Evolutionary conservation across 2,113 vertebrate species (phyloP).

Genomic region (Taurulus bubalis): DNA sequence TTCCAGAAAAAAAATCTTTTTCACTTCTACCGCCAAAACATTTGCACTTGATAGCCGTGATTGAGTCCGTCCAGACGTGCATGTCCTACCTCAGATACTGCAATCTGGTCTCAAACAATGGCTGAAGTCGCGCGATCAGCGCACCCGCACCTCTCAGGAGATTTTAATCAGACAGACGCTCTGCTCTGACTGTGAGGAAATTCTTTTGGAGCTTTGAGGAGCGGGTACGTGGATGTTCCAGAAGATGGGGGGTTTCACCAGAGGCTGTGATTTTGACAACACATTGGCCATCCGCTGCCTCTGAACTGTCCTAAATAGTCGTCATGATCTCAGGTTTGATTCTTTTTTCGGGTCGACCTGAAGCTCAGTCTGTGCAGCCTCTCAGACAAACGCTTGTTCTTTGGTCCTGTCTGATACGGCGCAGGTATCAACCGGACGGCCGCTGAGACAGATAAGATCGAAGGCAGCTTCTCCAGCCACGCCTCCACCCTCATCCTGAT

Average conservation of each 20-base stretch:
- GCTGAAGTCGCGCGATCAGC: neutral
- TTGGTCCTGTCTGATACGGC: neutral
- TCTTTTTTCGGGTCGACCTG: neutral
- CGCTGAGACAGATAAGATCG: conserved; percentile 41
- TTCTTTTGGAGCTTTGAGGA: neutral
- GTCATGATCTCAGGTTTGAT: neutral
- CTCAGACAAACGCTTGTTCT: neutral
- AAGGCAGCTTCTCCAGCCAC: neutral
- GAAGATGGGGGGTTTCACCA: neutral
- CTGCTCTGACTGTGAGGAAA: conserved; percentile 7
- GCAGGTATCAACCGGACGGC: conserved; percentile 30
- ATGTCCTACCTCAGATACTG: neutral
- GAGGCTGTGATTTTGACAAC: neutral
- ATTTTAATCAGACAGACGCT: conserved; percentile 45
- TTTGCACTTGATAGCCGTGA: conserved; percentile 35
- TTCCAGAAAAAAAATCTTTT: conserved; percentile 33
- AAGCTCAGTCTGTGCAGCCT: neutral
- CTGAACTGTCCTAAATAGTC: neutral
- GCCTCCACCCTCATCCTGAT: conserved; percentile 28
- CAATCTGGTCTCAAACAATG: neutral
- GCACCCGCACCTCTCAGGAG: conserved; percentile 44
- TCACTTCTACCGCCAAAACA: conserved; percentile 22
- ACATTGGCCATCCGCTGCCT: neutral
- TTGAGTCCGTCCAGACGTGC: conserved; percentile 12
- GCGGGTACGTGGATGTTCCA: neutral